Evolutionary conservation across 2,113 vertebrate species (phyloP).

Genomic region (Ictalurus furcatus): DNA sequence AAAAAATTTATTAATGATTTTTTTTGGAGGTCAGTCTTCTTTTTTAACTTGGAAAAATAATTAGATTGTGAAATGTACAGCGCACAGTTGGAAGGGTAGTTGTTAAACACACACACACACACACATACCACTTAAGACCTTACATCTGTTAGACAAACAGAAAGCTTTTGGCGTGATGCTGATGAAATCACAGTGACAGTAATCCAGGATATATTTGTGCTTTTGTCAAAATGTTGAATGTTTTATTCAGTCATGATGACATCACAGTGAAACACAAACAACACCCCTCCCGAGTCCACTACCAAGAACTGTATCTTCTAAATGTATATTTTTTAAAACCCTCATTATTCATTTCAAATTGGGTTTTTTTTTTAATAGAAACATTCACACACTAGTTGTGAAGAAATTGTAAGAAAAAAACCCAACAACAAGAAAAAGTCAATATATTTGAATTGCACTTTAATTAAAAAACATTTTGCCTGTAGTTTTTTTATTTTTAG

Average conservation of each 20-base stretch:
- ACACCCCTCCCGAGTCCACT: background rate
- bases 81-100: conserved; percentile 15
- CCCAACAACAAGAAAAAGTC: too few species aligned
- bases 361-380: background rate
- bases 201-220: conserved; percentile 8
- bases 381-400: background rate
- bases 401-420: background rate
- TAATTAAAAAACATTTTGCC: background rate
- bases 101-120: background rate
- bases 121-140: background rate
- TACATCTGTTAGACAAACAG: background rate
- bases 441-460: background rate
- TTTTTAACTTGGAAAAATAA: background rate
- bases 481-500: background rate
- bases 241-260: background rate
- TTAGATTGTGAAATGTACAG: background rate
- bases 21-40: background rate
- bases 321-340: background rate
- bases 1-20: background rate
- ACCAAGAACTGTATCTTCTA: background rate
- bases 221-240: background rate
- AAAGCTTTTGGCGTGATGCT: background rate
- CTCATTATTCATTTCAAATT: background rate
- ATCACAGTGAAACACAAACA: background rate
- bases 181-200: conserved; percentile 46